Base-by-base conservation (phyloP, 30 jellyfish, hydroid and myxozoan species). In the Calvadosia cruxmelitensis region DNA sequence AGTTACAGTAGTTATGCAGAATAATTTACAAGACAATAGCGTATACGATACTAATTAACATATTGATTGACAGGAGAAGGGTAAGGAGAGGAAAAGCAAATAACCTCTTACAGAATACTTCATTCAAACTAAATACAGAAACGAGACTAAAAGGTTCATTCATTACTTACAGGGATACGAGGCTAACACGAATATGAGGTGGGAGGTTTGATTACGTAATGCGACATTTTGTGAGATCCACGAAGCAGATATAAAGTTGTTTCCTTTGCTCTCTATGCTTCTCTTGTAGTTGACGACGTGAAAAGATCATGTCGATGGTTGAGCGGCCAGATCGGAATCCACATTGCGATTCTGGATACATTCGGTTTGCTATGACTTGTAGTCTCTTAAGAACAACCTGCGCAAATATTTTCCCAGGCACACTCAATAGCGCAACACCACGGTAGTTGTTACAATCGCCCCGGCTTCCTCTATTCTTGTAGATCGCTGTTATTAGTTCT, bases 341-440 rank as follows among this genome's bases (percentile, higher is more conserved):
- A 68, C 89, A 68, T 52, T 77, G 89, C 0, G 89, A 50, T 67
- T 69, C 84, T 0, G 89, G 78, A 49, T 67, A 51, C 34, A 67
- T 50, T 25, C 71, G 49, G 1, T 35, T 1, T 15, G 76, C 27
- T 2, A 65, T 57, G 1, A 1, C 5, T 62, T 75, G 83, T n/a
- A 75, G 53, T 7, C 83, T 5, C 34, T 23, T 3, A 15, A 53
- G 75, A 49, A 57, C 10, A 49, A 57, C 78, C 7, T 52, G 35
- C 0, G 83, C 86, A 42, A 20, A 53, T 24, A 62, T 52, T 31
- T 73, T 53, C 67, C 83, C 77, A 27, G 33, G 67, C 29, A 65
- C 66, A 16, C 73, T 64, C 34, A 75, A 73, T 15, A 68, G 89
- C 52, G 83, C 67, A 34, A 77, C 68, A 48, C 78, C 89, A 2